Evolutionary conservation across 2,888 invertebrate species (phyloP), one percentile per base, ranked within the genome.

Genomic region (Anthrax anthrax): DNA sequence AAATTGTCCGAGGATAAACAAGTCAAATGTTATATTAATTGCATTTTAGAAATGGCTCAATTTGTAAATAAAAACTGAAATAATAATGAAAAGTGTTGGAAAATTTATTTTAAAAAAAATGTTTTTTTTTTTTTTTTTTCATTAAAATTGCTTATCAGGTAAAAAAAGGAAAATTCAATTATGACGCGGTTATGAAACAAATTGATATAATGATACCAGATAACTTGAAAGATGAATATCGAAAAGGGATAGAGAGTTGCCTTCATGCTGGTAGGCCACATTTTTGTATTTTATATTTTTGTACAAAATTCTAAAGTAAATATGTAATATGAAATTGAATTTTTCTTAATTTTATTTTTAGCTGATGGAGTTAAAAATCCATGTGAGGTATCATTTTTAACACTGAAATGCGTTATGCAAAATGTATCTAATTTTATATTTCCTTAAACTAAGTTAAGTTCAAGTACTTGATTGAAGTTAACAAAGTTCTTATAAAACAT

Each of bases 21-120:
- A 46, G 48, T 62, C 43, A 67, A 74, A 62, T 76, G 77, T 51
- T 77, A 74, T 51, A 64, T 72, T 44, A 67, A 68, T 50, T 76
- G 77, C 52, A 49, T 72, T 10, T 45, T 75, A 48, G 66, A 66
- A 51, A 69, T 69, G 67, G 70, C 72, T 60, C 74, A 75, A 62
- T 56, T 70, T 54, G 76, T 76, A 60, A 62, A 61, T 58, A 44
- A 51, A 45, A 17, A 14, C n/a, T 37, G n/a, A 16, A 10, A 37
- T 37, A 16, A 1, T 32, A 23, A 23, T 39, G 14, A n/a, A 39
- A 38, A 38, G 17, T 37, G 10, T 37, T 17, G 4, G 10, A 17
- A 13, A 38, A 19, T 5, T 13, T 4, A 18, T 38, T 18, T 18
- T 5, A 2, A 19, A 38, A 17, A 37, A 37, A n/a, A 16, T 17